Evolutionary conservation across 2,797 vertebrate genomes (phyloP).

Genomic region (Arctocebus calabarensis): DNA sequence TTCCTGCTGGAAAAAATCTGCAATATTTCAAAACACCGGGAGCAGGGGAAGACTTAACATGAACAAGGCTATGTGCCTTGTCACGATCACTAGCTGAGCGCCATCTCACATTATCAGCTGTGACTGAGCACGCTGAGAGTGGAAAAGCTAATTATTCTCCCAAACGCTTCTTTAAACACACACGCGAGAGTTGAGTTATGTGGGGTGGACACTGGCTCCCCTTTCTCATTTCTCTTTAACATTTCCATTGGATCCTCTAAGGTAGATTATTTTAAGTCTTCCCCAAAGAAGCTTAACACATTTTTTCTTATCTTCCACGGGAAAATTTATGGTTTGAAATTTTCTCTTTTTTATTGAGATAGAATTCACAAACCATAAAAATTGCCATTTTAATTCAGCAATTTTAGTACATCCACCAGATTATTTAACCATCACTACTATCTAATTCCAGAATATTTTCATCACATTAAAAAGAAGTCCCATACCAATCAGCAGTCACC

Average conservation of each 20-base stretch:
- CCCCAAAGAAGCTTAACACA: not conserved
- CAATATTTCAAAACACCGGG: not conserved
- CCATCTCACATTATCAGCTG: accelerated
- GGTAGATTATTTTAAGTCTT: not conserved
- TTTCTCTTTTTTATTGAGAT: not conserved
- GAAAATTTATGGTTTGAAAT: not conserved
- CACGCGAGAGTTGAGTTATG: not conserved
- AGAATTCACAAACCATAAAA: not conserved
- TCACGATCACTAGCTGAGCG: not conserved
- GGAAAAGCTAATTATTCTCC: accelerated
- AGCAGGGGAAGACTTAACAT: accelerated
- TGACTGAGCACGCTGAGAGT: accelerated
- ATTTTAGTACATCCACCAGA: not conserved
- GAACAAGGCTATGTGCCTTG: not conserved
- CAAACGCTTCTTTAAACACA: not conserved
- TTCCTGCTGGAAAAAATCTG: not conserved
- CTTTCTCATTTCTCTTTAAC: not conserved
- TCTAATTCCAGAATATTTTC: not conserved
- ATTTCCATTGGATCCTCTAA: not conserved
- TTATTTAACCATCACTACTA: accelerated
- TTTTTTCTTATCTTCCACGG: not conserved
- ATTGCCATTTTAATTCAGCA: not conserved
- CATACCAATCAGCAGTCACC: no score
- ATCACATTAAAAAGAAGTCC: not conserved
- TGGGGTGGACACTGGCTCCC: no score